phyloP scores from a whole-genome alignment of 1,140 invertebrate genomes.

The Drosophila aff. region DNA sequence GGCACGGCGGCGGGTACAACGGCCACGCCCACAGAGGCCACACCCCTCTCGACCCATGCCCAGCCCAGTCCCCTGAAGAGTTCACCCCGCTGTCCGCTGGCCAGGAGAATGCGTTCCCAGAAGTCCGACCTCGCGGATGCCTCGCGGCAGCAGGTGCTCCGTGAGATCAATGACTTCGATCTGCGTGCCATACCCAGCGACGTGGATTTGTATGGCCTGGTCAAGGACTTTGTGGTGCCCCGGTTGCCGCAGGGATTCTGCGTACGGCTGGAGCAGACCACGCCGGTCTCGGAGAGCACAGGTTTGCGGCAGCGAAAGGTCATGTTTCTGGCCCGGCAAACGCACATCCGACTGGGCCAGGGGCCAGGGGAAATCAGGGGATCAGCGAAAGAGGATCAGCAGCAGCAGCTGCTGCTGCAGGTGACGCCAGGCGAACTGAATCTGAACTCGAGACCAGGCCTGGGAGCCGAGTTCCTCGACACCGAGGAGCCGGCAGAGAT shows the following conservation, averaged over 20 bases:
- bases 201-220: slow-evolving; percentile 74
- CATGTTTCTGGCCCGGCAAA: slow-evolving; percentile 71
- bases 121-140: slow-evolving; percentile 32
- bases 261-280: slow-evolving; percentile 68
- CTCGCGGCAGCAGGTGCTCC: slow-evolving; percentile 43
- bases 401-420: not conserved
- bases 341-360: slow-evolving; percentile 55
- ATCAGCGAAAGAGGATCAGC: not conserved
- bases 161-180: slow-evolving; percentile 79
- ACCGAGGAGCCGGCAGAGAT: slow-evolving; percentile 71
- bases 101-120: slow-evolving; percentile 64
- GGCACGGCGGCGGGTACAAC: slow-evolving; percentile 48
- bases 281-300: slow-evolving; percentile 37
- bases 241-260: slow-evolving; percentile 79
- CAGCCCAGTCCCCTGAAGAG: slow-evolving; percentile 79
- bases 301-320: slow-evolving; percentile 40
- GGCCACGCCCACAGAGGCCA: slow-evolving; percentile 69
- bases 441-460: not conserved
- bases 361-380: not conserved
- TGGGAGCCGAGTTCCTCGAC: slow-evolving; percentile 68
- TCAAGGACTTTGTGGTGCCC: slow-evolving; percentile 82
- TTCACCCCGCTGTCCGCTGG: slow-evolving; percentile 67
- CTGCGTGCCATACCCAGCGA: slow-evolving; percentile 73
- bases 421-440: not conserved
- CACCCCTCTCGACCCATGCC: slow-evolving; percentile 70